These are phyloP conservation scores for Aporophyla lueneburgensis DNA, from an alignment of 2,888 invertebrate species.

Conservation along the genomic window DNA sequence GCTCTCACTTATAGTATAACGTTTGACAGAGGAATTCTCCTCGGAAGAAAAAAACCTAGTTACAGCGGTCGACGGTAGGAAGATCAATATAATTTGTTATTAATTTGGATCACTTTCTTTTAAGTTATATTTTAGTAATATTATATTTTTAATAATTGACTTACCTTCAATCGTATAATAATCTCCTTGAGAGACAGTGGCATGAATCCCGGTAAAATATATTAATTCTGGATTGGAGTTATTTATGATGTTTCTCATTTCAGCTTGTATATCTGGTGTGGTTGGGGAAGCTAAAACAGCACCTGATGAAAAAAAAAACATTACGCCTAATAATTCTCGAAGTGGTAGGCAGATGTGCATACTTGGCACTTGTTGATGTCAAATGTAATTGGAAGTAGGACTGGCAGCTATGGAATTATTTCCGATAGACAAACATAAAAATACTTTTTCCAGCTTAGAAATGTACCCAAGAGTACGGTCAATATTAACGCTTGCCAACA, in stretches of 20 bases:
- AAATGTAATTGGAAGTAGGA: too few relatives aligned
- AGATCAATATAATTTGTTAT: too few relatives aligned
- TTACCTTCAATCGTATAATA: conserved; percentile 48
- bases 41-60: too few relatives aligned
- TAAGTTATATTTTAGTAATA: neutral
- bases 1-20: too few relatives aligned
- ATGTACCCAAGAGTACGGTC: neutral
- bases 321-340: neutral
- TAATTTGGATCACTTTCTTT: neutral
- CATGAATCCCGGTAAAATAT: conserved; percentile 57
- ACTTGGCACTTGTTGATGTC: neutral
- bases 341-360: neutral
- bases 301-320: conserved; percentile 32
- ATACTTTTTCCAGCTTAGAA: neutral
- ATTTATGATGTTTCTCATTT: conserved; percentile 40
- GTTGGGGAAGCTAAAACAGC: conserved; percentile 55
- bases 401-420: too few relatives aligned
- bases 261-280: conserved; percentile 25
- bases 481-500: neutral
- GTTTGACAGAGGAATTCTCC: too few relatives aligned
- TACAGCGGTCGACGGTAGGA: too few relatives aligned
- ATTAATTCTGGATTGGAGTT: conserved; percentile 1
- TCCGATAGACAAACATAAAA: neutral
- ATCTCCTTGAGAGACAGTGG: conserved; percentile 55
- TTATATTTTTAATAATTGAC: neutral